phyloP scores from a whole-genome alignment of 2,797 vertebrate genomes.

The Chrysocyon brachyurus region DNA sequence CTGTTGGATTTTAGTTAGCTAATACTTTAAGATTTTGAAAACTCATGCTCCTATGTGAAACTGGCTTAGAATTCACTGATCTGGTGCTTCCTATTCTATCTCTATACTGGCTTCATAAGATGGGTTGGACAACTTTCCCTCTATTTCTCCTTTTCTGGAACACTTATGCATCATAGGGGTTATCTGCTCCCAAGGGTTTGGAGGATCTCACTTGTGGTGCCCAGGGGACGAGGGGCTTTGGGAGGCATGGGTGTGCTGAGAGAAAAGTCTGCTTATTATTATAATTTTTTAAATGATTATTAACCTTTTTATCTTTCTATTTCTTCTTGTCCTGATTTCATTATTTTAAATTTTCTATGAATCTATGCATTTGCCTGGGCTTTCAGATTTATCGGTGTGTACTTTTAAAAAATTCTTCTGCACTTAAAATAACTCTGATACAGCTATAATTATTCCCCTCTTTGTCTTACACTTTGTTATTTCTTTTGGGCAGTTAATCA shows the following conservation, averaged over 20 bases:
- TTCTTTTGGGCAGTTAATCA: not conserved
- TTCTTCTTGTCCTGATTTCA: not conserved
- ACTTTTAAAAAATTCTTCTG: not conserved
- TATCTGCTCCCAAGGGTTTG: too few species aligned
- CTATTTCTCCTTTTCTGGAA: not conserved
- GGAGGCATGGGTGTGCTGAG: not conserved
- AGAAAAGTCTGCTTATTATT: not conserved
- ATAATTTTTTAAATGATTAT: not conserved
- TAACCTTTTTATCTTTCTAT: not conserved
- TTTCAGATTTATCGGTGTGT: not conserved
- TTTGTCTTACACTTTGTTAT: not conserved
- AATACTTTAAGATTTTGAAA: not conserved
- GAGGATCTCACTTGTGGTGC: not conserved
- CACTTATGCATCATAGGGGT: rapidly evolving
- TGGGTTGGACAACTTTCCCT: not conserved
- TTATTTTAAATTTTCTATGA: not conserved
- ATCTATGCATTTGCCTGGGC: not conserved
- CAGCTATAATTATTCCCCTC: too few species aligned
- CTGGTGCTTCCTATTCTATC: not conserved
- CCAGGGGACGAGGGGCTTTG: not conserved
- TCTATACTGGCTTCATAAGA: rapidly evolving
- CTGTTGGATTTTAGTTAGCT: not conserved
- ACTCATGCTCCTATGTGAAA: not conserved
- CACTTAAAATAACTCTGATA: not conserved
- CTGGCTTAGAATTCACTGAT: not conserved